Base-by-base conservation (phyloP, 1,140 invertebrate species). In the Dendroctonus valens region DNA sequence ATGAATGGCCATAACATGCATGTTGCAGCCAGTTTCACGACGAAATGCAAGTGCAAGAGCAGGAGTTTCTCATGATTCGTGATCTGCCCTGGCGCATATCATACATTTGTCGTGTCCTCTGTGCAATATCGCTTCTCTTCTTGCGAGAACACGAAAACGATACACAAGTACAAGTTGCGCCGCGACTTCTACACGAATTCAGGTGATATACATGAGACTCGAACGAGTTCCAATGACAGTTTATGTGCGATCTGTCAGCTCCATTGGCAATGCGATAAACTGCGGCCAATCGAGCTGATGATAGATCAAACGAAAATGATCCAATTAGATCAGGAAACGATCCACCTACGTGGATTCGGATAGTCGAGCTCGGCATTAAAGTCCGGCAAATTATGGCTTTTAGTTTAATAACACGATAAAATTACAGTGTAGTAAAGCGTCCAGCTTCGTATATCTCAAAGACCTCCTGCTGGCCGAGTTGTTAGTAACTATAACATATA, bases 91-190 rank as follows among this genome's bases (percentile, higher is more conserved):
- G 49, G 42, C 12, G 59, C 54, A 64, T 63, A 68, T 68, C 59
- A 68, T 68, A 68, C 52, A 68, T 68, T 68, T 68, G 66, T 68
- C 66, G 59, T 68, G 59, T 68, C 59, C 54, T 15, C 49, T 53
- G 38, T 46, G 52, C 62, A 65, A 65, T 65, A 65, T 68, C 66
- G 66, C 66, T 55, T 68, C 60, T 61, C 55, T 68, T 61, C 59
- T 51, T 37, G 44, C 58, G 38, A 52, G 59, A 58, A 68, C 66
- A 68, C 59, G 66, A 68, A 68, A 68, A 54, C 66, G 66, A 61
- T 68, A 57, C 66, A 52, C 41, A 55, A 37, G 50, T 62, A 68
- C 66, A 68, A 68, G 66, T 63, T 68, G 66, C 60, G 38, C 52
- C 15, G 41, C 52, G 62, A 65, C 62, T 65, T 55, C 62, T 65